phyloP scores from a whole-genome alignment of 1,140 invertebrate genomes.

The Andrena cerasifolii region DNA sequence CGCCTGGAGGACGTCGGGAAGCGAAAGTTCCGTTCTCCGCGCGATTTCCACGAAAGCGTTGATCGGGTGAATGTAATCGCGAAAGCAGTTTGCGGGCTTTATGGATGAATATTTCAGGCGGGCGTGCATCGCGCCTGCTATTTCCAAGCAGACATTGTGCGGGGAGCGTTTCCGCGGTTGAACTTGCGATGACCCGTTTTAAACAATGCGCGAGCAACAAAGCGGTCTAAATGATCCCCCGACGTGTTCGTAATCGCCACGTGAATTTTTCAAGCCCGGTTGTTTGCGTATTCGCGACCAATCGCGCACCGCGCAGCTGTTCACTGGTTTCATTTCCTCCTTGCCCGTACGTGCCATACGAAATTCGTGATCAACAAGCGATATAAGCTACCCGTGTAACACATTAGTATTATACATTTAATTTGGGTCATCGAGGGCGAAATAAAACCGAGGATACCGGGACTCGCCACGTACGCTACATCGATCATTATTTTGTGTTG shows the following conservation, averaged over 20 bases:
- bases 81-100: slow-evolving; percentile 24
- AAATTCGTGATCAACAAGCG: no score
- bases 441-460: neutral
- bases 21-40: slow-evolving; percentile 4
- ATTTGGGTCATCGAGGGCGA: no score
- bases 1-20: neutral
- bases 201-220: slow-evolving; percentile 58
- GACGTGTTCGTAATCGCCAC: slow-evolving; percentile 31
- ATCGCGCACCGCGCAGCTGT: no score
- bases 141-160: slow-evolving; percentile 31
- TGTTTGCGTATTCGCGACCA: slow-evolving; percentile 28
- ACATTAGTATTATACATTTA: no score
- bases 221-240: slow-evolving; percentile 36
- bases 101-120: slow-evolving; percentile 34
- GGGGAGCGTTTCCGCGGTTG: slow-evolving; percentile 37
- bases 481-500: neutral
- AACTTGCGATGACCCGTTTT: slow-evolving; percentile 42
- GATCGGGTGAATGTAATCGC: slow-evolving; percentile 40
- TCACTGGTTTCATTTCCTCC: no score
- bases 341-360: no score
- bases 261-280: slow-evolving; percentile 51
- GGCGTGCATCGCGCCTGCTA: slow-evolving; percentile 29
- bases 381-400: no score
- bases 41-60: slow-evolving; percentile 41
- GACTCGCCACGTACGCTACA: neutral